Conservation (phyloP, 2,888 invertebrate species). For the Drosophila sordidapex region DNA sequence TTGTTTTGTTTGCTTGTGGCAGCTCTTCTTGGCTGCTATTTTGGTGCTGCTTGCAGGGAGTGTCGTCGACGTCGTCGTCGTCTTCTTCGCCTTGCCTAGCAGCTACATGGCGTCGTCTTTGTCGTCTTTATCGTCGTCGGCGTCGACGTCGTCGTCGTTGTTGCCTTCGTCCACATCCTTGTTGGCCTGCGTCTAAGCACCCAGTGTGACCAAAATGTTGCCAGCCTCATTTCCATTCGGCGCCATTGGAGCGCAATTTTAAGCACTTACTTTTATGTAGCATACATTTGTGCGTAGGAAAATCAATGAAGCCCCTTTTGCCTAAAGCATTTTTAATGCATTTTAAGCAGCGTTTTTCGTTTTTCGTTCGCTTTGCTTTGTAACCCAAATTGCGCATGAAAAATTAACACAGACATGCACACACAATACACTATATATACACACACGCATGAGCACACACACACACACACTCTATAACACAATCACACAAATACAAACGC, state of each 20-base stretch:
- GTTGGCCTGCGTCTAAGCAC: conserved; percentile 25
- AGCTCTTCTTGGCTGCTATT: conserved; percentile 16
- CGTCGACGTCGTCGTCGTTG: conserved; percentile 17
- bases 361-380: conserved; percentile 60
- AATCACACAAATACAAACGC: conserved; percentile 26
- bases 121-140: conserved; percentile 40
- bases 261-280: conserved; percentile 45
- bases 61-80: conserved; percentile 27
- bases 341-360: conserved; percentile 69
- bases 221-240: conserved; percentile 28
- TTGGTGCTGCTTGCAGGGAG: conserved; percentile 10
- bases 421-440: conserved; percentile 20
- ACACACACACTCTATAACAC: conserved; percentile 21
- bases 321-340: conserved; percentile 73
- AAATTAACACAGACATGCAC: conserved; percentile 60
- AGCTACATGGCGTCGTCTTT: conserved; percentile 55
- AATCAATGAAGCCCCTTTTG: conserved; percentile 71
- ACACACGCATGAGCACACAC: conserved; percentile 19
- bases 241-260: conserved; percentile 34
- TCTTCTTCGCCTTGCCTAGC: conserved; percentile 29
- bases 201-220: conserved; percentile 31
- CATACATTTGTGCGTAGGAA: conserved; percentile 75
- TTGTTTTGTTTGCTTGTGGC: neutral
- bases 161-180: conserved; percentile 46
- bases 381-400: conserved; percentile 80